Percentiles rank a stretch among this genome's conserved stretches.
phyloP scores from a whole-genome alignment of 2,888 invertebrate genomes.

The Metellina segmentata region DNA sequence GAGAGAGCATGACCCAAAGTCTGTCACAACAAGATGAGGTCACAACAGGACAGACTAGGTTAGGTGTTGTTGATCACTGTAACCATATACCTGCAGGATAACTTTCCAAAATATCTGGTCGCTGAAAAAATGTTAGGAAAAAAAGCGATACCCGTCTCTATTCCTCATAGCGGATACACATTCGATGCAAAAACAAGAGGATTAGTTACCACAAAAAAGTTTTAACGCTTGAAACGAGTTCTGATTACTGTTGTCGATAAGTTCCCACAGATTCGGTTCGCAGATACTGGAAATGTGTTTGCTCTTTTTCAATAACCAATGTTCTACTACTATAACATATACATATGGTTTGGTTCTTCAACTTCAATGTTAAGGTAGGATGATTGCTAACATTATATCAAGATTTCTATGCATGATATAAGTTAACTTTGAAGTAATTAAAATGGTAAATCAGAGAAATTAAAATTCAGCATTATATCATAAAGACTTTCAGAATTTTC shows the following conservation, averaged over 20 bases:
- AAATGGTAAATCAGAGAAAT: too few relatives aligned
- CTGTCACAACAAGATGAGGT: conserved; percentile 64
- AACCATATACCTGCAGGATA: conserved; percentile 54
- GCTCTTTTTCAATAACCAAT: background rate
- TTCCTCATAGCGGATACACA: conserved; percentile 29
- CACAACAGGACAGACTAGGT: conserved; percentile 32
- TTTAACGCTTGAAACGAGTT: conserved; percentile 4
- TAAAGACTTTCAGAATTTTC: too few relatives aligned
- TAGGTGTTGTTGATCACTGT: conserved; percentile 44
- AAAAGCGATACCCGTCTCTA: background rate
- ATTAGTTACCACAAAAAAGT: conserved; percentile 59
- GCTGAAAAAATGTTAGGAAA: background rate
- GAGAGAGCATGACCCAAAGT: conserved; percentile 22
- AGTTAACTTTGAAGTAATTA: too few relatives aligned
- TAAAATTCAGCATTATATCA: too few relatives aligned
- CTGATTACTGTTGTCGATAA: conserved; percentile 36
- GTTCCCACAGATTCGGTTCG: background rate
- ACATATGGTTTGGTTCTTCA: too few relatives aligned
- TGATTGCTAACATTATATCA: too few relatives aligned
- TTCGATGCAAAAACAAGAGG: conserved; percentile 66
- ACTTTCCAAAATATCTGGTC: background rate
- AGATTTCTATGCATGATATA: too few relatives aligned
- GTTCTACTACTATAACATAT: background rate
- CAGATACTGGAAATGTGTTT: conserved; percentile 12
- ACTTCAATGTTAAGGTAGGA: too few relatives aligned